Percentiles rank a stretch among this genome's conserved stretches.
These are phyloP conservation scores for Apogon talboti DNA, from an alignment of 2,797 vertebrate species.

Conservation along the genomic window DNA sequence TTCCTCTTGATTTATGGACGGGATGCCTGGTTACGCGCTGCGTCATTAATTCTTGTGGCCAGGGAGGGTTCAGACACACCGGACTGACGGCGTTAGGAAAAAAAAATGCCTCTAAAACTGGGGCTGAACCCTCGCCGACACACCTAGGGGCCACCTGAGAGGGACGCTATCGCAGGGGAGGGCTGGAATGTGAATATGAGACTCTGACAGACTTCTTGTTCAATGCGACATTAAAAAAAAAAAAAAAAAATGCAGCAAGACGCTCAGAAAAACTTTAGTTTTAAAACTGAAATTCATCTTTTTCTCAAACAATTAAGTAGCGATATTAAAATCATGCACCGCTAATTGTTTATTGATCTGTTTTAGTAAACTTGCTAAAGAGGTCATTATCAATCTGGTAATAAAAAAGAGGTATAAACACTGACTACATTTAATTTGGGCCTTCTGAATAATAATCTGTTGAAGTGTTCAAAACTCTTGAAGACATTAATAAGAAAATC, in stretches of 20 bases:
- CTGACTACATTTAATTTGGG: slow-evolving; percentile 19
- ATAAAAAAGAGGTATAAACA: slow-evolving; percentile 9
- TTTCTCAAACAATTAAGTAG: neutral
- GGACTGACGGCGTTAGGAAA: slow-evolving; percentile 68
- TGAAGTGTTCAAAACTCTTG: slow-evolving; percentile 14
- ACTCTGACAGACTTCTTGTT: neutral
- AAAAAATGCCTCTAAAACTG: slow-evolving; percentile 60
- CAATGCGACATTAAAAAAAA: neutral
- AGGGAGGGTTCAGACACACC: slow-evolving; percentile 80
- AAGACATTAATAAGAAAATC: slow-evolving; percentile 36
- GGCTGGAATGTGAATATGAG: neutral
- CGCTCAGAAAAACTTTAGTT: neutral
- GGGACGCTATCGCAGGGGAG: slow-evolving; percentile 30
- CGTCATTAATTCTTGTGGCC: slow-evolving; percentile 92
- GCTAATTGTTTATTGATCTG: neutral
- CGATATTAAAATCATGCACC: neutral
- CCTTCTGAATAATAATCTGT: slow-evolving; percentile 14
- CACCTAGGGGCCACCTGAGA: slow-evolving; percentile 57
- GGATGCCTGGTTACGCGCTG: slow-evolving; percentile 86
- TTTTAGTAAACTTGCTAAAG: slow-evolving; percentile 1
- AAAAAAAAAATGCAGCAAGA: slow-evolving; percentile 6
- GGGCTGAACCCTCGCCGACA: slow-evolving; percentile 51
- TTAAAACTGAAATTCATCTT: neutral
- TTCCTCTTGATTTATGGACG: slow-evolving; percentile 95
- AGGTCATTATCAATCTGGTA: neutral